Percentiles rank a stretch among this genome's conserved stretches.
These are phyloP conservation scores for Ambastaia sidthimunki DNA, from an alignment of 2,797 vertebrate species.

Conservation along the genomic window DNA sequence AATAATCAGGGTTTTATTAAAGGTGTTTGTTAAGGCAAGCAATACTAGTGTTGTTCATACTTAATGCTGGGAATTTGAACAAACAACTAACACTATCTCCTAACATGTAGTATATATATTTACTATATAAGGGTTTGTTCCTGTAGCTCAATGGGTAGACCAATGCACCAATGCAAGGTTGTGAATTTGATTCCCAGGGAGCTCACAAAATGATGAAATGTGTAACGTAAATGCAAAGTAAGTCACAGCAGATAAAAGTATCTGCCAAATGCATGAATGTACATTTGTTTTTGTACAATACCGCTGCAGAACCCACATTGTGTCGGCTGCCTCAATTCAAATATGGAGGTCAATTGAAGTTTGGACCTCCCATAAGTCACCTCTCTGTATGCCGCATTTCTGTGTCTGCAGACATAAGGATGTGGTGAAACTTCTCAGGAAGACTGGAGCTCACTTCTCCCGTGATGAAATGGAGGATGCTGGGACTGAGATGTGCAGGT, in stretches of 20 bases:
- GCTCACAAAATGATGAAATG: too few species aligned
- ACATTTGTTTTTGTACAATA: too few species aligned
- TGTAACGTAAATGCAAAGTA: too few species aligned
- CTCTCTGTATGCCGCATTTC: background rate
- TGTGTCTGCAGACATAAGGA: conserved; percentile 76
- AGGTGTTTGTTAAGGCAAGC: background rate
- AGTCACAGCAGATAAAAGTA: background rate
- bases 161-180: too few species aligned
- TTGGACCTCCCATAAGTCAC: background rate
- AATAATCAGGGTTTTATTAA: background rate
- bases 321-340: background rate
- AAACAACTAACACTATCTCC: background rate
- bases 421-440: conserved; percentile 83
- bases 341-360: background rate
- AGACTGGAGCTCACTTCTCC: conserved; percentile 88
- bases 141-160: too few species aligned
- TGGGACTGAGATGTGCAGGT: conserved; percentile 91
- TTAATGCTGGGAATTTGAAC: background rate
- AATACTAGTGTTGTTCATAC: background rate
- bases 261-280: background rate
- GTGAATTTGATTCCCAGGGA: too few species aligned
- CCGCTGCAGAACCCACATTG: background rate
- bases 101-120: too few species aligned
- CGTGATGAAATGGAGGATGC: conserved; percentile 80
- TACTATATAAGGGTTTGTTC: too few species aligned